Percentiles rank a stretch among this genome's conserved stretches.
Conservation (phyloP, 2,797 vertebrate genomes). For the Sphaeramia orbicularis region DNA sequence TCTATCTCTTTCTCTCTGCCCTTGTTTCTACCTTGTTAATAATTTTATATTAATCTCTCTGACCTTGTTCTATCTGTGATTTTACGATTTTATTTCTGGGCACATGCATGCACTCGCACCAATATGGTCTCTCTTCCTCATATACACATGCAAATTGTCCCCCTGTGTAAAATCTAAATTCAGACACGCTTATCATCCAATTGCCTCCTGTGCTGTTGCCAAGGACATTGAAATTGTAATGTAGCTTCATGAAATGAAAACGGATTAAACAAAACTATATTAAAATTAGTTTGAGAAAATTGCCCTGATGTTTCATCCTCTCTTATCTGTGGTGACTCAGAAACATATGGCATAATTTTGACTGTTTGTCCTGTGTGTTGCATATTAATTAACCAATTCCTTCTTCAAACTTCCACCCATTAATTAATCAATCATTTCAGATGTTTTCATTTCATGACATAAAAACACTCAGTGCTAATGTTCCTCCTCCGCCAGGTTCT, state of each 20-base stretch:
- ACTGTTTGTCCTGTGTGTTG: not conserved
- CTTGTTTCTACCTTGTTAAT: slow-evolving; percentile 73
- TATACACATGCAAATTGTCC: slow-evolving; percentile 17
- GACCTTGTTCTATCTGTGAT: slow-evolving; percentile 69
- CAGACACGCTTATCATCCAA: slow-evolving; percentile 62
- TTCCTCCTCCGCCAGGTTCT: slow-evolving; percentile 22
- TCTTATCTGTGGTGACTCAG: not conserved
- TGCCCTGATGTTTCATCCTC: slow-evolving; percentile 7
- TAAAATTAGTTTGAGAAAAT: slow-evolving; percentile 22
- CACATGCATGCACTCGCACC: slow-evolving; percentile 21
- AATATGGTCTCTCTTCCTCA: not conserved
- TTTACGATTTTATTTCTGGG: slow-evolving; percentile 56
- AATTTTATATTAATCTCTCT: slow-evolving; percentile 66
- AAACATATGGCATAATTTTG: not conserved
- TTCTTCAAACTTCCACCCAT: not conserved
- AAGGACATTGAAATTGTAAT: slow-evolving; percentile 68
- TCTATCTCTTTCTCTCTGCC: slow-evolving; percentile 48
- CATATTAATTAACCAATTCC: slow-evolving; percentile 8
- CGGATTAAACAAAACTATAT: slow-evolving; percentile 20
- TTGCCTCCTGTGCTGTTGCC: slow-evolving; percentile 62
- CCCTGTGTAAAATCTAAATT: slow-evolving; percentile 62
- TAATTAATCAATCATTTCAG: slow-evolving; percentile 3
- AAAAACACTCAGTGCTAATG: not conserved
- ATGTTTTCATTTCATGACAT: not conserved
- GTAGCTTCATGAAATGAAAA: slow-evolving; percentile 37